These are phyloP conservation scores for Pentalonia nigronervosa DNA, from an alignment of 1,140 invertebrate species.

Conservation along the genomic window DNA sequence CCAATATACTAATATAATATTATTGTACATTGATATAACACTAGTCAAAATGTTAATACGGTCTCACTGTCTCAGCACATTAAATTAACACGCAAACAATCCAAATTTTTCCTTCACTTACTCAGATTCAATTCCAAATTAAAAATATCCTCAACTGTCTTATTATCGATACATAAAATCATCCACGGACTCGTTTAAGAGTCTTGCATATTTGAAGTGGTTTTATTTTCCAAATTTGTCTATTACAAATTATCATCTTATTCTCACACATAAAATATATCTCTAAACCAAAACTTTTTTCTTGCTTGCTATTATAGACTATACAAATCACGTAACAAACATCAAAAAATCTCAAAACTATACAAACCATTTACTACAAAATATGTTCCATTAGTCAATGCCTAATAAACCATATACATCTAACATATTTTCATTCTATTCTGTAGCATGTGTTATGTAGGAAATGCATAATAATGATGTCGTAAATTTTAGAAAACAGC, in stretches of 20 bases:
- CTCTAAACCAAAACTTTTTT: background rate
- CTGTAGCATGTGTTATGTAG: background rate
- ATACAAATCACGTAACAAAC: background rate
- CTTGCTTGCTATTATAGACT: background rate
- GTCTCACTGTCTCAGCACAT: background rate
- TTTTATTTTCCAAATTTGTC: background rate
- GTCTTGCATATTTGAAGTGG: fast-evolving
- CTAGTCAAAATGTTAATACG: background rate
- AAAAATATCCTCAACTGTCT: background rate
- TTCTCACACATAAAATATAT: background rate
- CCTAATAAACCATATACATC: background rate
- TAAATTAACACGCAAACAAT: background rate
- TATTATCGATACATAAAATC: background rate
- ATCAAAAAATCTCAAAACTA: background rate
- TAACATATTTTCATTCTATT: background rate
- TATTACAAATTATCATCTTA: background rate
- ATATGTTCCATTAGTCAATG: background rate
- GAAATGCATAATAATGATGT: background rate
- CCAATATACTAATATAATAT: background rate
- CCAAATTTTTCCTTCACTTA: background rate
- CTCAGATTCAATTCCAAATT: background rate
- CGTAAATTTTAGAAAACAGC: background rate
- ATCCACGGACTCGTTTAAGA: background rate
- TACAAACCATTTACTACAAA: background rate
- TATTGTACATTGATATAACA: background rate